These are phyloP conservation scores for Diprion similis DNA, from an alignment of 1,140 invertebrate species.

Conservation along the genomic window DNA sequence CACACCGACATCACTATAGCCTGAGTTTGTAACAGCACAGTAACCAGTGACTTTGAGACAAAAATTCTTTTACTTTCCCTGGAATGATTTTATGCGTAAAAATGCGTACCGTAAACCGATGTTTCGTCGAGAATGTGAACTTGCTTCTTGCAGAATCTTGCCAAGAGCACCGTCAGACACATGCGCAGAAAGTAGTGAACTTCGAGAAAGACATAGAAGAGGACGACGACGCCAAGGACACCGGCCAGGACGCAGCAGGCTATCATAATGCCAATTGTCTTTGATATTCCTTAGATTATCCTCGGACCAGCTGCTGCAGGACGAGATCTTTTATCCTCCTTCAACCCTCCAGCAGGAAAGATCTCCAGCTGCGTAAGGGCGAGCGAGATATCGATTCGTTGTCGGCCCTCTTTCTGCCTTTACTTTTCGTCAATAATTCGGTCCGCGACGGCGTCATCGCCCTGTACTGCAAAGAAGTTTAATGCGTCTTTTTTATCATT, in stretches of 20 bases:
- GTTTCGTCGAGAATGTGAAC: conserved; percentile 72
- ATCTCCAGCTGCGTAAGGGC: conserved; percentile 22
- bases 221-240: conserved; percentile 57
- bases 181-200: conserved; percentile 74
- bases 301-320: neutral
- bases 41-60: neutral
- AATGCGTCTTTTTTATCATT: neutral
- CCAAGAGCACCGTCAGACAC: conserved; percentile 67
- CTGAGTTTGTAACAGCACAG: neutral
- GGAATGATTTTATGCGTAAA: neutral
- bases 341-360: neutral
- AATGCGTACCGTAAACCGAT: conserved; percentile 66
- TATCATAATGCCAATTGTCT: conserved; percentile 39
- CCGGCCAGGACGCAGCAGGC: conserved; percentile 60
- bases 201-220: conserved; percentile 68
- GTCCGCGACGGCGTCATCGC: conserved; percentile 15
- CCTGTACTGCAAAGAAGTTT: neutral
- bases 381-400: conserved; percentile 47
- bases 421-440: conserved; percentile 36
- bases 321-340: neutral
- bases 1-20: neutral
- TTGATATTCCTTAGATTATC: neutral
- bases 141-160: conserved; percentile 68
- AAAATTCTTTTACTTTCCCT: too few species aligned
- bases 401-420: conserved; percentile 29